A percentile compares a stretch with the other conserved stretches of the same genome.
These are phyloP conservation scores for Drosophila melanogaster DNA, from an alignment of 1,140 invertebrate species.

Conservation along the genomic window DNA sequence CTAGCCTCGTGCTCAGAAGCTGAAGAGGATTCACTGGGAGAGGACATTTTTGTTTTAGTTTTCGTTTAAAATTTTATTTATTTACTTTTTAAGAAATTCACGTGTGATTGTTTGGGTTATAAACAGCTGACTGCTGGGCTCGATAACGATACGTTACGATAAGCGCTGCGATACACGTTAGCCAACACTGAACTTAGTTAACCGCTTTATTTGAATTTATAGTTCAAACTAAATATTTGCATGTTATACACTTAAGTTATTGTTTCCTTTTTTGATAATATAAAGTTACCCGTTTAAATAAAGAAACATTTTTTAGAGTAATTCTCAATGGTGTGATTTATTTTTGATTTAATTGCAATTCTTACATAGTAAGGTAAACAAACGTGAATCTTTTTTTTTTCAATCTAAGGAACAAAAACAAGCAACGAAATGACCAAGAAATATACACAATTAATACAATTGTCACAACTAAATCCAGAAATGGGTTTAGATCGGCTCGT, in stretches of 20 bases:
- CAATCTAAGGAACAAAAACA: slow-evolving; percentile 37
- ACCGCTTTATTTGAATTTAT: neutral
- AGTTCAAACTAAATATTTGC: too few species aligned
- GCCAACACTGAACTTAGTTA: neutral
- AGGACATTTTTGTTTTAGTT: slow-evolving; percentile 26
- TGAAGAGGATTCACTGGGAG: slow-evolving; percentile 36
- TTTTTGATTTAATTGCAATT: slow-evolving; percentile 79
- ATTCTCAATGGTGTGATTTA: slow-evolving; percentile 76
- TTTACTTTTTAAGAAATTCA: slow-evolving; percentile 17
- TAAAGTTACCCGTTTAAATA: neutral
- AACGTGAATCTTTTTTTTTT: slow-evolving; percentile 40
- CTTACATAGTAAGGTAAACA: slow-evolving; percentile 69
- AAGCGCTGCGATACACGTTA: neutral
- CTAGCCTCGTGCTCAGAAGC: slow-evolving; percentile 37
- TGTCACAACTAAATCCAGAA: slow-evolving; percentile 21
- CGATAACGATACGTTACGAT: neutral
- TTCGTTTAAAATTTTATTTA: slow-evolving; percentile 2
- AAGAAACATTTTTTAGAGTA: slow-evolving; percentile 16
- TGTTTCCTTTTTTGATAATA: too few species aligned
- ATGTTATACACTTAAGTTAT: too few species aligned
- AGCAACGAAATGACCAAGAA: slow-evolving; percentile 28
- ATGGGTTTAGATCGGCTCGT: slow-evolving; percentile 18
- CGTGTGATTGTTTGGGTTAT: slow-evolving; percentile 25
- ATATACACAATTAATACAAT: slow-evolving; percentile 41
- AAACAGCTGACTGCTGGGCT: slow-evolving; percentile 1